These are phyloP conservation scores for Buphagus erythrorhynchus DNA, from an alignment of 2,797 vertebrate species.

Conservation along the genomic window DNA sequence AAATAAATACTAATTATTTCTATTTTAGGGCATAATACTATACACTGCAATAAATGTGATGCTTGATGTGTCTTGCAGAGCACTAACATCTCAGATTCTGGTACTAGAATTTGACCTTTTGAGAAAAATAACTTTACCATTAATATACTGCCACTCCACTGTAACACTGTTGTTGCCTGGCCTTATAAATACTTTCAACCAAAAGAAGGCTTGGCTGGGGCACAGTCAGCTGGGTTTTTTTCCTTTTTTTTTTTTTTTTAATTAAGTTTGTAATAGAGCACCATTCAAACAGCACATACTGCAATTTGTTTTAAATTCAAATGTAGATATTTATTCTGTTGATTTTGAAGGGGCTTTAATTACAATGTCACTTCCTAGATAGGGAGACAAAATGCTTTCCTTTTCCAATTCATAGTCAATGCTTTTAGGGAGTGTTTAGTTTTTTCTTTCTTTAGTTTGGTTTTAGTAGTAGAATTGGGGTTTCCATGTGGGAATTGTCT, in stretches of 20 bases:
- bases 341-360: neutral
- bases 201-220: constrained; percentile 33
- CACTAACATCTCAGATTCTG: neutral
- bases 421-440: neutral
- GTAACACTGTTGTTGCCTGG: constrained; percentile 5
- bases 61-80: neutral
- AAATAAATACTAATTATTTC: neutral
- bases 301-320: neutral
- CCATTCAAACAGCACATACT: constrained; percentile 54
- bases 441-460: neutral
- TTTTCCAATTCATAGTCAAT: neutral
- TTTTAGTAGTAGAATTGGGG: neutral
- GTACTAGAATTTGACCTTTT: neutral
- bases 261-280: constrained; percentile 4
- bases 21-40: neutral
- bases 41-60: neutral
- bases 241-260: neutral
- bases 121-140: neutral
- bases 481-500: neutral
- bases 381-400: neutral
- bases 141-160: neutral
- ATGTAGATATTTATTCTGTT: neutral
- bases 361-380: neutral
- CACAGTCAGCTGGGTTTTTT: constrained; percentile 45
- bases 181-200: neutral